These are phyloP conservation scores for Agrilus cyanescens DNA, from an alignment of 2,888 invertebrate genomes.

Conservation along the genomic window DNA sequence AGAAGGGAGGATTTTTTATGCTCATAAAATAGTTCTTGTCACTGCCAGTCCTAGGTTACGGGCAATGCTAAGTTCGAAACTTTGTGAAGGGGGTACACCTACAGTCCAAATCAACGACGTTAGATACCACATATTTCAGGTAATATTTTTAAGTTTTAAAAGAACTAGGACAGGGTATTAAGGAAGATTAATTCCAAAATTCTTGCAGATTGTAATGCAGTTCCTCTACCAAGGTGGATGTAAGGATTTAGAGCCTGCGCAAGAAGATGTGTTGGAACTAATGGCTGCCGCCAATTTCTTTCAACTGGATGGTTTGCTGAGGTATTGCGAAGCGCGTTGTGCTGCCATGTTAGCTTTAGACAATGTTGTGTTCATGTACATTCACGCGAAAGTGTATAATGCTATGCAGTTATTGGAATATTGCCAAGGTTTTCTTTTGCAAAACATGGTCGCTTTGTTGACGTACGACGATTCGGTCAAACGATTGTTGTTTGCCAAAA, in stretches of 20 bases:
- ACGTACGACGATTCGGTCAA: slow-evolving; percentile 87
- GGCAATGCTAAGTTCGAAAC: slow-evolving; percentile 69
- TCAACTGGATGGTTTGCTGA: slow-evolving; percentile 70
- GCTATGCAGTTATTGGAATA: slow-evolving; percentile 77
- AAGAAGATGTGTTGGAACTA: slow-evolving; percentile 71
- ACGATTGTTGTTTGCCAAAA: slow-evolving; percentile 75
- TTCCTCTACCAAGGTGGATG: slow-evolving; percentile 86
- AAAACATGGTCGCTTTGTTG: slow-evolving; percentile 88
- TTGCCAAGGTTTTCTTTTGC: slow-evolving; percentile 80
- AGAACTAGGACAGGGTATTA: not conserved
- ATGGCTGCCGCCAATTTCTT: slow-evolving; percentile 90
- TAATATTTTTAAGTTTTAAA: slow-evolving; percentile 33
- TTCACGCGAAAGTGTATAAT: slow-evolving; percentile 87
- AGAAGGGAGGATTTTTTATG: slow-evolving; percentile 82
- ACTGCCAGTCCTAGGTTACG: slow-evolving; percentile 79
- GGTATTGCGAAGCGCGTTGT: slow-evolving; percentile 78
- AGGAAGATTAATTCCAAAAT: not conserved
- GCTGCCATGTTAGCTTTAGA: slow-evolving; percentile 75
- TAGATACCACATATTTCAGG: slow-evolving; percentile 85
- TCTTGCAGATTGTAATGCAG: slow-evolving; percentile 75
- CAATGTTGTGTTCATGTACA: slow-evolving; percentile 85
- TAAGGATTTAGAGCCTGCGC: slow-evolving; percentile 62
- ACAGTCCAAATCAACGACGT: slow-evolving; percentile 89
- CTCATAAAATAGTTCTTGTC: slow-evolving; percentile 86
- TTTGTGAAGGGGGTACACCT: slow-evolving; percentile 64